Conservation (phyloP, 2,888 invertebrate species). For the Drosophila cognata region DNA sequence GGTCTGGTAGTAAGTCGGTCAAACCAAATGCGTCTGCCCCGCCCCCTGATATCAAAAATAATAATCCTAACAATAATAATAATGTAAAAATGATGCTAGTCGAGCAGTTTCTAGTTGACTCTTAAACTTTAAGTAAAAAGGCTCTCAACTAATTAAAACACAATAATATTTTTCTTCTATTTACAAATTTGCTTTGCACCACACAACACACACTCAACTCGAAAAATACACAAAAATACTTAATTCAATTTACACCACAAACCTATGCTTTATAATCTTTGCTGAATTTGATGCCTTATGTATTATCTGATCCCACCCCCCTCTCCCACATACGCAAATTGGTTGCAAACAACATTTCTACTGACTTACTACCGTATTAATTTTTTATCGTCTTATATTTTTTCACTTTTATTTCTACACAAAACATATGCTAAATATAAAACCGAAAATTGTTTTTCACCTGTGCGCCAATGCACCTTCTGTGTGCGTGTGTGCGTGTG, state of each 20-base stretch:
- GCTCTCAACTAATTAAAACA: constrained; percentile 60
- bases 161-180: constrained; percentile 70
- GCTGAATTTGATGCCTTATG: constrained; percentile 39
- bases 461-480: constrained; percentile 25
- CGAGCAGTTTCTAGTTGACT: constrained; percentile 12
- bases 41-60: not conserved
- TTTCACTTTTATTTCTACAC: constrained; percentile 26
- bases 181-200: constrained; percentile 69
- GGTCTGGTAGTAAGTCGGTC: constrained; percentile 73
- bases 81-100: not conserved
- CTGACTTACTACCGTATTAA: constrained; percentile 25
- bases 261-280: constrained; percentile 23
- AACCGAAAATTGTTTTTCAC: constrained; percentile 17
- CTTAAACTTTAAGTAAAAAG: constrained; percentile 16
- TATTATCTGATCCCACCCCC: not conserved
- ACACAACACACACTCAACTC: constrained; percentile 45
- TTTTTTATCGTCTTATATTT: constrained; percentile 33
- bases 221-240: constrained; percentile 16
- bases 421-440: constrained; percentile 2
- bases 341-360: constrained; percentile 13
- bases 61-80: not conserved
- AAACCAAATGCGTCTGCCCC: constrained; percentile 33
- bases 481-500: constrained; percentile 10
- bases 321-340: constrained; percentile 16
- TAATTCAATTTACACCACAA: constrained; percentile 17